Evolutionary conservation across 2,113 vertebrate species (phyloP).

Genomic region (Lasiurus cinereus): DNA sequence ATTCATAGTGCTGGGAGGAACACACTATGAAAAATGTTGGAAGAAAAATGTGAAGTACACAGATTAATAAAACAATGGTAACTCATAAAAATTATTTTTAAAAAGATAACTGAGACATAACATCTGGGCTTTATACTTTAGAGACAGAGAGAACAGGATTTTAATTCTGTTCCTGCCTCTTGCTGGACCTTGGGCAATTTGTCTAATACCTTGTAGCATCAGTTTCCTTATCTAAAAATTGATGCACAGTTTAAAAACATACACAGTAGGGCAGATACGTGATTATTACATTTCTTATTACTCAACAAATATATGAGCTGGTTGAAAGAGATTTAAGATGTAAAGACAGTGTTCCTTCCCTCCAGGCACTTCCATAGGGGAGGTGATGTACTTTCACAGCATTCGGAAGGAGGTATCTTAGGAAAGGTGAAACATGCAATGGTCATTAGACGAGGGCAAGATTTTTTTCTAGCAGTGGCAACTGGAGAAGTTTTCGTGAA

Average conservation of each 20-base stretch:
- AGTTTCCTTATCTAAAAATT: slow-evolving; percentile 5
- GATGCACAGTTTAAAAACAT: background rate
- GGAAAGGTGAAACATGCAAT: background rate
- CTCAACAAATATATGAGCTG: background rate
- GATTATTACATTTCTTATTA: background rate
- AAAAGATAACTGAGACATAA: background rate
- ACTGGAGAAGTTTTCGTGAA: background rate
- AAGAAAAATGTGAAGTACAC: background rate
- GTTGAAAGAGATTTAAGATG: slow-evolving; percentile 11
- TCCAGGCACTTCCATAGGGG: background rate
- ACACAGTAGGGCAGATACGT: background rate
- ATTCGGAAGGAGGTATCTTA: background rate
- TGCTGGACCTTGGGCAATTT: background rate
- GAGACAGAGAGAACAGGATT: background rate
- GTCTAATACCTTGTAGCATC: background rate
- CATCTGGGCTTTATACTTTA: background rate
- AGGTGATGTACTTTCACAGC: background rate
- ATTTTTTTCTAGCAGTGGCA: background rate
- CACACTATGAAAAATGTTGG: background rate
- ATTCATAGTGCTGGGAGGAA: background rate
- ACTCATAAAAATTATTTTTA: background rate
- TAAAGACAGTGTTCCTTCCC: background rate
- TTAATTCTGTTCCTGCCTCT: background rate
- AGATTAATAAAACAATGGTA: background rate
- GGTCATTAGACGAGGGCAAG: background rate